Percentiles rank a stretch among this genome's conserved stretches.
Conservation (phyloP, 2,113 vertebrate species). For the Cinclus mexicanus region DNA sequence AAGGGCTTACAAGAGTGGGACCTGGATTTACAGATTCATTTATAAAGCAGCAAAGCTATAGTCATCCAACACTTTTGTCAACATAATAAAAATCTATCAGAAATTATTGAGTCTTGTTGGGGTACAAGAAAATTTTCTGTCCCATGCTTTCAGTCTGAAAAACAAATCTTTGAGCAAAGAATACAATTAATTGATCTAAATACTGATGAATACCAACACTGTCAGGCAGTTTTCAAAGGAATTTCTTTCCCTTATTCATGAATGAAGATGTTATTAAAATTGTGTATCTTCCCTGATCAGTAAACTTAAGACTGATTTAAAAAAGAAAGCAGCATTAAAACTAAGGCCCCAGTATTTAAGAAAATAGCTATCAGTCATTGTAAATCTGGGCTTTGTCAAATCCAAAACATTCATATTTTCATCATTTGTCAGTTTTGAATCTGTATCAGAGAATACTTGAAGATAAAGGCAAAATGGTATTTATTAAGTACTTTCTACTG, state of each 20-base stretch:
- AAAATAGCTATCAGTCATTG: background rate
- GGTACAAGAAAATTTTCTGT: background rate
- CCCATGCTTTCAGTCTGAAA: background rate
- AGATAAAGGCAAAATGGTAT: background rate
- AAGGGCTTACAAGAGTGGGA: background rate
- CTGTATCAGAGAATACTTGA: background rate
- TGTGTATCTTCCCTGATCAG: background rate
- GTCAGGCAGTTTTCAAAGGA: background rate
- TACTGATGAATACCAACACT: background rate
- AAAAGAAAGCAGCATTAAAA: slow-evolving; percentile 1
- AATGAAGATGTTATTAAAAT: background rate
- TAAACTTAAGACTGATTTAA: background rate
- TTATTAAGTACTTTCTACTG: background rate
- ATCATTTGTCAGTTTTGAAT: background rate
- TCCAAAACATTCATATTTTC: background rate
- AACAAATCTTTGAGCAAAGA: background rate
- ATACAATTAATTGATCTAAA: background rate
- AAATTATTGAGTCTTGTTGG: background rate
- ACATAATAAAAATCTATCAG: background rate
- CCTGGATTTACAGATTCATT: background rate
- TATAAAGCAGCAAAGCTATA: background rate
- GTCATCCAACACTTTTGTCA: background rate
- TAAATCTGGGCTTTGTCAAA: background rate
- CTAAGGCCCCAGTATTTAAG: background rate
- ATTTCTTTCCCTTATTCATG: background rate